Evolutionary conservation across 2,113 vertebrate species (phyloP), one percentile per base, ranked within the genome.

Genomic region (Anhinga rufa): DNA sequence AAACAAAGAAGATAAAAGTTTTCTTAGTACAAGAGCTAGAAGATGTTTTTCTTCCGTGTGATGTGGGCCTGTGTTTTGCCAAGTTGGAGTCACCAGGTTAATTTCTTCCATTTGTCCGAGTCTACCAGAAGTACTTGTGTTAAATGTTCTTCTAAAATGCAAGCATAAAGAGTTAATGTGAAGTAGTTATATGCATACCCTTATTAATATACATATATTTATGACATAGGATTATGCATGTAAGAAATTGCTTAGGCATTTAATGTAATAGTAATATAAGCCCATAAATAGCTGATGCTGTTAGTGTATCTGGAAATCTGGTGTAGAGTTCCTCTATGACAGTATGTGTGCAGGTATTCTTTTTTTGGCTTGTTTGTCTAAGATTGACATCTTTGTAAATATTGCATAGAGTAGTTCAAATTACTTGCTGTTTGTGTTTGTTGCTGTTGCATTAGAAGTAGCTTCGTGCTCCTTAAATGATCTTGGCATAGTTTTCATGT

Each of bases 301-400:
- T 55, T 80, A 52, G 36, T 18, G 6, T 55, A 77, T 38, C 31
- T 84, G 72, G 65, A 79, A 81, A 46, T 85, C 46, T 92, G 38
- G 24, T 72, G 51, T 38, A 26, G 68, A 64, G 19, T 84, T 77
- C 44, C 36, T 58, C 64, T 81, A 6, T 66, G 68, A 68, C 25
- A 34, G 17, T 46, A 28, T 40, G 13, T 36, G 12, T 76, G 38
- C 68, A 72, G n/a, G 38, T 94, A n/a, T 7, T 3, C 52, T 90
- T 92, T 89, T 42, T 91, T 94, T 65, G 55, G 25, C 44, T 79
- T 89, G 46, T 79, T 89, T 2, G 1, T 38, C 48, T 55, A 31
- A 82, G 78, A 84, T 69, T 89, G 77, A 49, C 78, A 40, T 76
- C 55, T 79, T 78, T 91, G 74, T 92, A 96, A 92, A 94, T 92